These are phyloP conservation scores for Reticulitermes lucifugus DNA, from an alignment of 2,888 invertebrate genomes.

Conservation along the genomic window DNA sequence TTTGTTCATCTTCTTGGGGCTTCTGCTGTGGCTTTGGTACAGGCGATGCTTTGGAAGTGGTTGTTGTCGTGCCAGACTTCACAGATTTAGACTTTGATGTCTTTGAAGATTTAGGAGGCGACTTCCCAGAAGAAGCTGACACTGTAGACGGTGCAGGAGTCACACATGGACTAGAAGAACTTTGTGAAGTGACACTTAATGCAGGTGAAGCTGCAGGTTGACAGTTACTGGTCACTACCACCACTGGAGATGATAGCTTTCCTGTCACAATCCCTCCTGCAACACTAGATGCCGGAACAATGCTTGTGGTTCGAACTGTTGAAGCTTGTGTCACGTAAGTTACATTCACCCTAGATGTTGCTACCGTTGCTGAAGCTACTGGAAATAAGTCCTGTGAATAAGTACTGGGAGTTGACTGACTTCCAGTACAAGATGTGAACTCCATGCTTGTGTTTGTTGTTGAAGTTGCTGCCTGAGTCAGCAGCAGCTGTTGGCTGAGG, in stretches of 20 bases:
- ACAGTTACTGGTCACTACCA: conserved; percentile 70
- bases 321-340: conserved; percentile 49
- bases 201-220: conserved; percentile 69
- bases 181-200: conserved; percentile 69
- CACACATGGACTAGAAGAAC: conserved; percentile 70
- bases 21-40: conserved; percentile 77
- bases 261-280: conserved; percentile 14
- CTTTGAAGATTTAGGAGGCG: conserved; percentile 59
- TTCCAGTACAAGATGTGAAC: conserved; percentile 39
- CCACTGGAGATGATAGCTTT: conserved; percentile 60
- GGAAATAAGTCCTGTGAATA: conserved; percentile 45
- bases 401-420: conserved; percentile 45
- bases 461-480: conserved; percentile 58
- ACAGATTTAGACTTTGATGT: conserved; percentile 69
- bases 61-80: conserved; percentile 69
- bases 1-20: conserved; percentile 84
- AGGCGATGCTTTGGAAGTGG: conserved; percentile 73
- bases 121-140: conserved; percentile 56
- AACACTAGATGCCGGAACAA: conserved; percentile 26
- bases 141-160: conserved; percentile 67
- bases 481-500: conserved; percentile 58
- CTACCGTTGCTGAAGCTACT: conserved; percentile 57
- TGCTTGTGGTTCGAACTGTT: conserved; percentile 37
- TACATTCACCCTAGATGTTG: conserved; percentile 53
- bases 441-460: conserved; percentile 54